Evolutionary conservation across 1,140 invertebrate species (phyloP).

Genomic region (Trichonephila clavata): DNA sequence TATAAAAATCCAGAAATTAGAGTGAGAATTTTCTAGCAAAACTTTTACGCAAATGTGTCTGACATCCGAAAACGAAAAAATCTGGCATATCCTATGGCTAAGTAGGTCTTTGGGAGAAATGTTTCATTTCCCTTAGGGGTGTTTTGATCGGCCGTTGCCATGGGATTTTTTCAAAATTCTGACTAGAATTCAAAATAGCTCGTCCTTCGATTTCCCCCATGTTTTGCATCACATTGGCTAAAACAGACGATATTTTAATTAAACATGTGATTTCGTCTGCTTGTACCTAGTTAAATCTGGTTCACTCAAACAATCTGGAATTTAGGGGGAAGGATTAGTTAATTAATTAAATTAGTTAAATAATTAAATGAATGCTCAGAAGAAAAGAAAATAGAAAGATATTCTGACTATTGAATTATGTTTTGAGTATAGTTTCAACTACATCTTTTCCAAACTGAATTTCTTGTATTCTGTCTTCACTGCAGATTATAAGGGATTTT

Average conservation of each 20-base stretch:
- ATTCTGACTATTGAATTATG: too few species aligned
- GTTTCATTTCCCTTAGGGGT: background rate
- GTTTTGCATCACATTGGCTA: background rate
- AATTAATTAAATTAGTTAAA: too few species aligned
- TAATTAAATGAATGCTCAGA: too few species aligned
- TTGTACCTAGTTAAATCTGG: too few species aligned
- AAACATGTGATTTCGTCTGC: background rate
- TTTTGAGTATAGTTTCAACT: too few species aligned
- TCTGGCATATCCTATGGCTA: background rate
- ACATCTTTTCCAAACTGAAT: too few species aligned
- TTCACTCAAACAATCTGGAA: too few species aligned
- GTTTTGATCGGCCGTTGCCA: background rate
- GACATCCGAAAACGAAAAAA: background rate
- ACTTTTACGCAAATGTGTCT: background rate
- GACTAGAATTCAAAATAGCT: background rate
- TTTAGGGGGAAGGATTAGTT: too few species aligned
- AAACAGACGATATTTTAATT: background rate
- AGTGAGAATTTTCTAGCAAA: background rate
- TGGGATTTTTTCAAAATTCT: background rate
- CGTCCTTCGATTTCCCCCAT: background rate
- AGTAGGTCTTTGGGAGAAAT: background rate
- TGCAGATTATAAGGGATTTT: too few species aligned
- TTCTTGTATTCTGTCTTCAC: too few species aligned
- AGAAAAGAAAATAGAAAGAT: too few species aligned
- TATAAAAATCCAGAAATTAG: background rate